Percentiles rank a stretch among this genome's conserved stretches.
phyloP scores from a whole-genome alignment of 2,113 vertebrate species.

The Chlorodrepanis virens region DNA sequence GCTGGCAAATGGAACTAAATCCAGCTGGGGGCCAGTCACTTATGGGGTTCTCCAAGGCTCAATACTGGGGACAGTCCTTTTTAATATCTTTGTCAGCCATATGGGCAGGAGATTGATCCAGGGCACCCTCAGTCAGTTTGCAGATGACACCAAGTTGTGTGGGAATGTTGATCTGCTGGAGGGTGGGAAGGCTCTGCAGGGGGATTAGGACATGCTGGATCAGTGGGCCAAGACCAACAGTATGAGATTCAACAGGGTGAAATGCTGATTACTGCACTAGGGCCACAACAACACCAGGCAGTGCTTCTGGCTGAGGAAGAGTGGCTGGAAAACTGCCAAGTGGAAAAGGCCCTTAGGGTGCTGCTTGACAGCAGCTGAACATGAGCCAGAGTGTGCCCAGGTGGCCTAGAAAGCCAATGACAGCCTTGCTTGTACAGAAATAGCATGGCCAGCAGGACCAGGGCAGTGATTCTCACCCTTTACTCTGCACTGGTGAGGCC shows the following conservation, averaged over 20 bases:
- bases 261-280: neutral
- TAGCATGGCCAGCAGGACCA: neutral
- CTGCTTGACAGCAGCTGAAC: neutral
- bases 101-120: rapidly evolving
- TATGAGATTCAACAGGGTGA: neutral
- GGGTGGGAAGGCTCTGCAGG: neutral
- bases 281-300: neutral
- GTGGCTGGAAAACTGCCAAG: neutral
- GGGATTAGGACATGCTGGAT: neutral
- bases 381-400: neutral
- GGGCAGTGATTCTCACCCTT: rapidly evolving
- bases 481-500: neutral
- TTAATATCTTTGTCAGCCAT: neutral
- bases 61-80: rapidly evolving
- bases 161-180: neutral
- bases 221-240: rapidly evolving
- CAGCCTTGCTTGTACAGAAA: neutral
- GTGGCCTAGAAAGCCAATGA: neutral
- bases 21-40: neutral
- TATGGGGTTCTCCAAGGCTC: neutral
- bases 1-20: neutral
- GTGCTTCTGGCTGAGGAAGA: neutral
- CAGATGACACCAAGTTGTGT: neutral
- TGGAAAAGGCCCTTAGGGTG: neutral
- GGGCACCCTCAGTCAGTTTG: neutral